Evolutionary conservation across 2,113 vertebrate genomes (phyloP).

Genomic region (Aphelocoma coerulescens): DNA sequence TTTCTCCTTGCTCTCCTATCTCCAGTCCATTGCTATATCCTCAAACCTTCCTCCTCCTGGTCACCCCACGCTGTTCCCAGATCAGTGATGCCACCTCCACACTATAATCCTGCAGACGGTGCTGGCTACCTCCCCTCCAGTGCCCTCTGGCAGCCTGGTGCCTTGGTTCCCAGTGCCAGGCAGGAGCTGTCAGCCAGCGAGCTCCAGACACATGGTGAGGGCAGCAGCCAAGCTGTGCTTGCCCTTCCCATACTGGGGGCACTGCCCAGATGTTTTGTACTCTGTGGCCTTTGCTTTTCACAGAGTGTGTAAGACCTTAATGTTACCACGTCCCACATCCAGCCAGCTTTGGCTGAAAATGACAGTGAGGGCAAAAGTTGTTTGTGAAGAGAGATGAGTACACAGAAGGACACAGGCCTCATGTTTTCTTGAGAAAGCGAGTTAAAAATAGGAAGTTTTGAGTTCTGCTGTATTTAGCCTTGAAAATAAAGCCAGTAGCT

Average conservation of each 20-base stretch:
- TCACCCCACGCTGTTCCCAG: not conserved
- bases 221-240: not conserved
- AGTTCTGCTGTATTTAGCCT: not conserved
- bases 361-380: not conserved
- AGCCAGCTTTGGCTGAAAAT: not conserved
- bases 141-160: not conserved
- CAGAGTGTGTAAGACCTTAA: not conserved
- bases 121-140: not conserved
- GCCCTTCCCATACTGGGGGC: not conserved
- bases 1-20: not conserved
- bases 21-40: not conserved
- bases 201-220: not conserved
- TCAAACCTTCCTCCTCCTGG: not conserved
- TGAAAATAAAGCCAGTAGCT: not conserved
- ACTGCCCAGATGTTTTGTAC: not conserved
- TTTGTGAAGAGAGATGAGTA: not conserved
- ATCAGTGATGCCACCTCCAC: not conserved
- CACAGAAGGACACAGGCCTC: not conserved
- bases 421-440: not conserved
- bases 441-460: not conserved
- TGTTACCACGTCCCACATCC: not conserved
- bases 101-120: not conserved
- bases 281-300: not conserved
- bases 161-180: not conserved
- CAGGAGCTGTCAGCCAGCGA: not conserved